phyloP scores from a whole-genome alignment of 2,113 vertebrate species.

The Octodon degus region DNA sequence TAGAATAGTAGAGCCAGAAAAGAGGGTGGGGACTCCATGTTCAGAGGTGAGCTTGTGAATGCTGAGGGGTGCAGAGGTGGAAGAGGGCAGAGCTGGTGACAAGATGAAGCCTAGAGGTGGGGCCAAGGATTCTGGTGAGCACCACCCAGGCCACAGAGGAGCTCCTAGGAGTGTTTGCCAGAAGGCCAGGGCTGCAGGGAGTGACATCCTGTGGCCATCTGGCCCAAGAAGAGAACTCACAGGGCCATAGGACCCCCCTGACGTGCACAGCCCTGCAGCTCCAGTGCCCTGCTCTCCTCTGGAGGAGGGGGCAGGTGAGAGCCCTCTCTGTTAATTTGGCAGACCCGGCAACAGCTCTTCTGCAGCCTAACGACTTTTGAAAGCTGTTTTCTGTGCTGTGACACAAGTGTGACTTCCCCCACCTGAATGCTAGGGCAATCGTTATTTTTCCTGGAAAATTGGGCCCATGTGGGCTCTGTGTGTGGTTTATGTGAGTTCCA shows the following conservation, averaged over 20 bases:
- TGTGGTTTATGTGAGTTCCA: constrained; percentile 78
- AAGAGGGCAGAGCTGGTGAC: not conserved
- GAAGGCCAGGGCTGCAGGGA: not conserved
- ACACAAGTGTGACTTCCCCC: constrained; percentile 65
- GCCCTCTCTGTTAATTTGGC: constrained; percentile 33
- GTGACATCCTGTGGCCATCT: not conserved
- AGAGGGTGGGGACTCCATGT: not conserved
- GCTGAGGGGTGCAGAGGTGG: not conserved
- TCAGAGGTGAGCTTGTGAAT: not conserved
- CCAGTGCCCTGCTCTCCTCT: not conserved
- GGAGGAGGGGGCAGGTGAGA: constrained; percentile 41
- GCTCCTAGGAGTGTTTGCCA: not conserved
- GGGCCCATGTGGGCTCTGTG: constrained; percentile 75
- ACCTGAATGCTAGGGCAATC: constrained; percentile 65
- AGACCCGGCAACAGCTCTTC: constrained; percentile 42
- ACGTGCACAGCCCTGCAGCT: rapidly evolving
- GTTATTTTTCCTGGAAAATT: constrained; percentile 79
- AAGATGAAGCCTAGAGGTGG: not conserved
- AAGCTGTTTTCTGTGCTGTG: constrained; percentile 60
- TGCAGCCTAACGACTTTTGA: constrained; percentile 62
- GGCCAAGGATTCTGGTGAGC: not conserved
- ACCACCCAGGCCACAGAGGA: not conserved
- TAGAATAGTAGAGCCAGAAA: not conserved
- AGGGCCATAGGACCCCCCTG: not conserved
- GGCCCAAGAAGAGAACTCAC: not conserved